Conservation (phyloP, 2,797 vertebrate species). For the Eurystomus glaucurus region DNA sequence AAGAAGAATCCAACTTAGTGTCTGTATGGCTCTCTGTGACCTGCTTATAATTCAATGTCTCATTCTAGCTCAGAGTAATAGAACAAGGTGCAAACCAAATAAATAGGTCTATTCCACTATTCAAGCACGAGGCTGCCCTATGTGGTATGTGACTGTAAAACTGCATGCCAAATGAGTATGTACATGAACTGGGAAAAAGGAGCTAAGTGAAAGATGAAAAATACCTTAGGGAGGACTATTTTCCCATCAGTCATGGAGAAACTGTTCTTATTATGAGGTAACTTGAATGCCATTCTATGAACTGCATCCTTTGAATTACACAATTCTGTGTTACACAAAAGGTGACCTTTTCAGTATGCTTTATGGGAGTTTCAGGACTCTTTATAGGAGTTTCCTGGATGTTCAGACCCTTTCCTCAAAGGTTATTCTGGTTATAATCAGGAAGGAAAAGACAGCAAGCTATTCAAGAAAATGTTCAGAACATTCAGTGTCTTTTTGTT, state of each 20-base stretch:
- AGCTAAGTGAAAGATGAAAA: not conserved
- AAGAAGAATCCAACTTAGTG: not conserved
- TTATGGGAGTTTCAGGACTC: constrained; percentile 21
- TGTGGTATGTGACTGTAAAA: rapidly evolving
- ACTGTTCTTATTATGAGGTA: not conserved
- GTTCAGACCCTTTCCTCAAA: constrained; percentile 53
- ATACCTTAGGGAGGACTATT: not conserved
- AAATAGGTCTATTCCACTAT: not conserved
- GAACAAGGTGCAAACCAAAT: not conserved
- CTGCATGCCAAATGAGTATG: rapidly evolving
- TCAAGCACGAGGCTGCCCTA: not conserved
- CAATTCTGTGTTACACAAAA: constrained; percentile 28
- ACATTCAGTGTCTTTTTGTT: not conserved
- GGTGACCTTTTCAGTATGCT: constrained; percentile 69
- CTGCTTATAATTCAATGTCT: not conserved
- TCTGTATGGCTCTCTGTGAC: not conserved
- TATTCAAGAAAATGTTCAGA: not conserved
- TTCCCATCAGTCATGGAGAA: not conserved
- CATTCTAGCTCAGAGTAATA: not conserved
- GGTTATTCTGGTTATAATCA: constrained; percentile 62
- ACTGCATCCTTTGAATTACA: constrained; percentile 37
- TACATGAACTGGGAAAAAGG: not conserved
- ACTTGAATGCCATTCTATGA: not conserved
- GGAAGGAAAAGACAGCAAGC: not conserved
- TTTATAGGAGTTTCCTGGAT: constrained; percentile 14